Base-by-base conservation (phyloP, 2,888 invertebrate genomes). In the Mythimna vitellina region DNA sequence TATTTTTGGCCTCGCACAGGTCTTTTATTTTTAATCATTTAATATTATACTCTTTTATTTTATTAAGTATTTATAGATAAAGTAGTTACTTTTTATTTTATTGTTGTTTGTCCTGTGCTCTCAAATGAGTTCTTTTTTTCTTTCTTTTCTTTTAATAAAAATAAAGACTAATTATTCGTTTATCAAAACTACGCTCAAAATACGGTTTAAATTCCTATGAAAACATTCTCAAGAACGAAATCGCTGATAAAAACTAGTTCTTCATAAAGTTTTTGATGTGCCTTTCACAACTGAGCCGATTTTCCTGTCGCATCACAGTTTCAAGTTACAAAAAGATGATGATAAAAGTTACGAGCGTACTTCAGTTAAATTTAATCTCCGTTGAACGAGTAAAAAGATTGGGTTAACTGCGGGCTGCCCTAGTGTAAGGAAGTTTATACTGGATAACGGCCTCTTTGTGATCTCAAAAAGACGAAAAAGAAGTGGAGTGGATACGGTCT, bases 311-410 rank as follows among this genome's bases (percentile, higher is more conserved):
- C 70, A 70, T 72, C 35, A 64, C 68, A 75, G 67, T 80, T 73
- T 76, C 17, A 51, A 66, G 63, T 65, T 42, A 65, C 77, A 62
- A 67, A 82, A 80, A 65, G 69, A 62, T 65, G 63, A 69, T 80
- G 77, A 84, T 69, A 73, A 79, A 82, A 84, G 77, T 84, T 72
- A 80, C 22, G 56, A 64, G 63, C 54, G 71, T 49, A 66, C 73
- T 60, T 71, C 63, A 73, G 80, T 82, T 78, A 73, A 78, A 80
- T 82, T 80, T 84, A 84, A 84, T 84, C 67, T 76, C 46, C 57
- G 65, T 69, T 65, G 66, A 74, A 74, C 62, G 70, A 60, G 76
- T 65, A 60, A 74, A 82, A 80, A 80, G 75, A 82, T 83, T 81
- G 75, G 73, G 70, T 73, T 79, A 71, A 79, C 69, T 77, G 80